phyloP scores from a whole-genome alignment of 2,797 vertebrate species.

The Sebastes goodei region DNA sequence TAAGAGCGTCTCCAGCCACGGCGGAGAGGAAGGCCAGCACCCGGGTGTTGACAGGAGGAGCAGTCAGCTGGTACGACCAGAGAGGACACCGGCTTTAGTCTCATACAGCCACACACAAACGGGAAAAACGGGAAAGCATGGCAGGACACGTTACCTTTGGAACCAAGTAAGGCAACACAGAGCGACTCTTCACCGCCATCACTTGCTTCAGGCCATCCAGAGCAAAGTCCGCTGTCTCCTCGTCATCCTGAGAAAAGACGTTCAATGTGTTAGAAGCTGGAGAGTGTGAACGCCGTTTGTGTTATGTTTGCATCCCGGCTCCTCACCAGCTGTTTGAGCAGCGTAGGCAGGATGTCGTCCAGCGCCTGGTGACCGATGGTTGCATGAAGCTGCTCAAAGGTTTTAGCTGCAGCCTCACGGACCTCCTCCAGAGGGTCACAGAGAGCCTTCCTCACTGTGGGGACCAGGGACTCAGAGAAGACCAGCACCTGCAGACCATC shows the following conservation, averaged over 20 bases:
- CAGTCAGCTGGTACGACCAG: slow-evolving; percentile 84
- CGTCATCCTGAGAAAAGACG: slow-evolving; percentile 84
- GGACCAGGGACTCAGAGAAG: slow-evolving; percentile 96
- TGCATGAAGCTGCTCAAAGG: slow-evolving; percentile 97
- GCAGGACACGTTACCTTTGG: slow-evolving; percentile 87
- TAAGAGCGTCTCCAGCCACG: slow-evolving; percentile 95
- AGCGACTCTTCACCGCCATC: slow-evolving; percentile 98
- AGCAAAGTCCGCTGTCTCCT: slow-evolving; percentile 91
- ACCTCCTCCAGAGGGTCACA: slow-evolving; percentile 98
- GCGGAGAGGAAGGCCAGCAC: slow-evolving; percentile 97
- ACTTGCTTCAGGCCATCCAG: slow-evolving; percentile 98
- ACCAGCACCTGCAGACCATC: slow-evolving; percentile 87
- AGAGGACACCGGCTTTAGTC: background rate
- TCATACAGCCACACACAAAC: background rate
- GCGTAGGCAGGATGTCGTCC: slow-evolving; percentile 94
- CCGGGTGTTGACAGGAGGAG: slow-evolving; percentile 93
- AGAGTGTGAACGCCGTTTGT: background rate
- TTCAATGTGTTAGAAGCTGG: background rate
- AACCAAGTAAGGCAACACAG: slow-evolving; percentile 96
- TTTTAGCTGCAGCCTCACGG: slow-evolving; percentile 96
- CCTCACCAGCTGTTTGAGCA: slow-evolving; percentile 95
- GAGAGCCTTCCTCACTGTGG: slow-evolving; percentile 95
- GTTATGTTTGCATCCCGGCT: background rate
- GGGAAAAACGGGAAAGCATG: background rate
- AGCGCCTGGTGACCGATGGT: slow-evolving; percentile 97